Base-by-base conservation (phyloP, 23 tunicate genomes). In the Diplosoma virens region DNA sequence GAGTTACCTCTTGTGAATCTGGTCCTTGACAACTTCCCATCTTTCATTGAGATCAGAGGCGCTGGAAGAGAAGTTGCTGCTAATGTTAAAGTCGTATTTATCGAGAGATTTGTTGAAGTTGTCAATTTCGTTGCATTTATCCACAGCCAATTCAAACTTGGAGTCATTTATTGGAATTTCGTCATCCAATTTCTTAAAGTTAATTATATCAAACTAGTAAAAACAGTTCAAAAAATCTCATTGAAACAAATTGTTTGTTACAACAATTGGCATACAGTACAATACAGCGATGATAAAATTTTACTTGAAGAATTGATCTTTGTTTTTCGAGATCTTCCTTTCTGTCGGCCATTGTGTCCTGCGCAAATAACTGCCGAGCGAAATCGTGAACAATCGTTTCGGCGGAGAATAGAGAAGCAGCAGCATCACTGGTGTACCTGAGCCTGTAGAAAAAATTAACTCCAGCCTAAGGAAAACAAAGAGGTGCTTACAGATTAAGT, bases 21-120 rank as follows among this genome's bases (percentile, higher is more conserved):
- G 96, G n/a, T 89, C 59, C 55, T 89, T 89, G 1, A 77, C 81
- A 0, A 28, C 58, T 5, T 82, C 48, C 96, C 96, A 89, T 77
- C 96, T 60, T 25, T 89, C 75, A 17, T 34, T 71, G 53, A 89
- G 47, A 47, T 82, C 87, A 1, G 59, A 30, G 0, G 88, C 61
- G 17, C 37, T 45, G 29, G 61, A 69, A 17, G 30, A 31, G 53
- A 61, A 82, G 71, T 77, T 79, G 36, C 55, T 61, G 58, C 78
- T 83, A 16, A 46, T 31, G 3, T 78, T 81, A 0, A 52, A 59
- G 3, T 77, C 83, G 24, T 54, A 34, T 17, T 70, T 68, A 16
- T 32, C 20, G 20, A 37, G 11, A 0, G 76, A 31, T 47, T 82
- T 33, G 37, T 59, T 71, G 18, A 67, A 55, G 17, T 47, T 70